phyloP scores from a whole-genome alignment of 37 sponge, comb jelly and placozoan genomes.

The Chondrilla cf. caribensis region DNA sequence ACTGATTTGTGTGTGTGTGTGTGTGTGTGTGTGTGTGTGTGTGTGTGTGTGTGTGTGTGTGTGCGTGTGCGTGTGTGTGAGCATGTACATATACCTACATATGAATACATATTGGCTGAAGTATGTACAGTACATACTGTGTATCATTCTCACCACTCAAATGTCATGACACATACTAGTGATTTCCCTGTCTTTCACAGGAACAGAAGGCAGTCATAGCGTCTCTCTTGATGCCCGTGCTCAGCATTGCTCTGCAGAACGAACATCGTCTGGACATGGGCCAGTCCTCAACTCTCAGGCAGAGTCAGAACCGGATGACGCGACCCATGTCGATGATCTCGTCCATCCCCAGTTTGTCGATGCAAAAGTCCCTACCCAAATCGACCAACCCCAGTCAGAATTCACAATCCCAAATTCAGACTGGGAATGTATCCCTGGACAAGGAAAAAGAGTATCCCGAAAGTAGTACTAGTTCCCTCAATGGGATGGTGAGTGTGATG shows the following conservation, averaged over 20 bases:
- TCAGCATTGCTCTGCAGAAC: constrained; percentile 71
- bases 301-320: background rate
- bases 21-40: background rate
- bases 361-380: background rate
- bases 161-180: no score
- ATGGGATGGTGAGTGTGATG: background rate
- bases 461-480: background rate
- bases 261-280: constrained; percentile 55
- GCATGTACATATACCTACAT: no score
- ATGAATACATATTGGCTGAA: no score
- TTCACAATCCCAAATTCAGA: no score
- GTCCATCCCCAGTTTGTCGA: background rate
- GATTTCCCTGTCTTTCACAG: constrained; percentile 32
- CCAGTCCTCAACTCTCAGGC: constrained; percentile 25
- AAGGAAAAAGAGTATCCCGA: background rate
- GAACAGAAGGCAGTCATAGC: constrained; percentile 62
- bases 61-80: background rate
- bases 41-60: background rate
- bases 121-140: no score
- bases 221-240: constrained; percentile 81
- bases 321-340: background rate
- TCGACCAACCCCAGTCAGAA: background rate
- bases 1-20: no score
- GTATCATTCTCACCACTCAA: no score
- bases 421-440: no score